These are phyloP conservation scores for Poeciliopsis turrubarensis DNA, from an alignment of 2,113 vertebrate genomes.

Conservation along the genomic window DNA sequence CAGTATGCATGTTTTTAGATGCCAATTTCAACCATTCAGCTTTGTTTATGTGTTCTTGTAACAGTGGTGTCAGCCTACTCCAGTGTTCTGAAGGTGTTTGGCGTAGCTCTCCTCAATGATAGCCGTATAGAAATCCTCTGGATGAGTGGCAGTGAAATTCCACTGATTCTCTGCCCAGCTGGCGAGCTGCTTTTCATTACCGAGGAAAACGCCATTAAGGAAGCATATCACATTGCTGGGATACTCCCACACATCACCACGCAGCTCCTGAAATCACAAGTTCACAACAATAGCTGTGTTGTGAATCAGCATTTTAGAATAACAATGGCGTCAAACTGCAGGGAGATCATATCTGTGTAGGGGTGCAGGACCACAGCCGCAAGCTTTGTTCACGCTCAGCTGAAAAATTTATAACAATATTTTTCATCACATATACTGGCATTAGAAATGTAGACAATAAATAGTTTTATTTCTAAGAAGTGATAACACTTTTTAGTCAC, in stretches of 20 bases:
- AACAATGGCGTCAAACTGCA: conserved; percentile 13
- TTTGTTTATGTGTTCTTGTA: not conserved
- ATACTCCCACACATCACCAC: conserved; percentile 85
- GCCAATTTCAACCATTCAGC: not conserved
- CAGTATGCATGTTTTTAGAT: not conserved
- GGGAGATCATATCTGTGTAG: conserved; percentile 10
- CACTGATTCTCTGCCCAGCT: conserved; percentile 82
- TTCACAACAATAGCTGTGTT: conserved; percentile 23
- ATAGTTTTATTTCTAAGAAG: not conserved
- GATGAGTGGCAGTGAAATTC: conserved; percentile 73
- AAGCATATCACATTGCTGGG: conserved; percentile 85
- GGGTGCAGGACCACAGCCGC: conserved; percentile 2
- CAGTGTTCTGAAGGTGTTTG: conserved; percentile 80
- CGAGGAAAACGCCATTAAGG: conserved; percentile 81
- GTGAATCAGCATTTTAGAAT: conserved; percentile 56
- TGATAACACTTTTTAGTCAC: not conserved
- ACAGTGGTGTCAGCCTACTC: conserved; percentile 78
- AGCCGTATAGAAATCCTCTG: conserved; percentile 75
- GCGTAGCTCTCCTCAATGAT: conserved; percentile 80
- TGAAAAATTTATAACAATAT: conserved; percentile 22
- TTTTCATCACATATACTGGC: conserved; percentile 16
- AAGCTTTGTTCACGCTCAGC: conserved; percentile 8
- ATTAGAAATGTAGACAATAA: not conserved
- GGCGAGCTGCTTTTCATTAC: conserved; percentile 81
- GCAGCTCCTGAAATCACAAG: conserved; percentile 81